Conservation (phyloP, 35 echinoderm and acorn worm species). For the Anneissia japonica region DNA sequence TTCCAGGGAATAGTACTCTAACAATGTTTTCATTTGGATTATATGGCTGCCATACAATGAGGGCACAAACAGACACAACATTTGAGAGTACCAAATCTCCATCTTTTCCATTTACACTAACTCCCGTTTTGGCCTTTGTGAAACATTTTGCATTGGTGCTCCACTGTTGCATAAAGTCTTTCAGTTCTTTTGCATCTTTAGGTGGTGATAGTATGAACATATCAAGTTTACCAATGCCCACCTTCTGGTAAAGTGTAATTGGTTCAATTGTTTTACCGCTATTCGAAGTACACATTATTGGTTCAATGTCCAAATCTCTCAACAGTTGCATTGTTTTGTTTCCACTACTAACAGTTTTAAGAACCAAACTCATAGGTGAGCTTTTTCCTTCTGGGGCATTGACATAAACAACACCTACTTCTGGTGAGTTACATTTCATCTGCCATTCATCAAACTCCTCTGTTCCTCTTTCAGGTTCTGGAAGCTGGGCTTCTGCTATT, state of each 20-base stretch:
- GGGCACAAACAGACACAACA: conserved; percentile 87
- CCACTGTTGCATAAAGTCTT: conserved; percentile 93
- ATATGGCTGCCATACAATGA: conserved; percentile 97
- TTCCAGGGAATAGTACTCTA: conserved; percentile 90
- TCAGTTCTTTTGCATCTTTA: conserved; percentile 90
- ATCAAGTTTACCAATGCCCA: conserved; percentile 88
- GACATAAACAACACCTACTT: conserved; percentile 85
- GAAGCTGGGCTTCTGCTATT: conserved; percentile 69
- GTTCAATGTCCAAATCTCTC: conserved; percentile 70
- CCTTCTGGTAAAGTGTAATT: conserved; percentile 95
- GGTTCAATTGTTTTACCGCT: conserved; percentile 76
- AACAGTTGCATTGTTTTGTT: conserved; percentile 66
- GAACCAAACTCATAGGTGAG: conserved; percentile 37
- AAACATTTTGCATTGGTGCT: conserved; percentile 62
- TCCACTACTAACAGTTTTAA: conserved; percentile 68
- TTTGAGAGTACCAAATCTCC: conserved; percentile 59
- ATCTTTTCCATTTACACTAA: conserved; percentile 93
- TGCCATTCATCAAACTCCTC: conserved; percentile 83
- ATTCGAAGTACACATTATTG: conserved; percentile 60
- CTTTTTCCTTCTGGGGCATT: conserved; percentile 84
- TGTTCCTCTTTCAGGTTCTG: conserved; percentile 64
- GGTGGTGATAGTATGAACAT: conserved; percentile 91
- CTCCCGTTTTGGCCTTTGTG: conserved; percentile 82
- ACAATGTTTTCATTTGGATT: conserved; percentile 81
- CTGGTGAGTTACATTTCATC: conserved; percentile 87